These are phyloP conservation scores for Rhodinocichla rosea DNA, from an alignment of 2,113 vertebrate species.

Conservation along the genomic window DNA sequence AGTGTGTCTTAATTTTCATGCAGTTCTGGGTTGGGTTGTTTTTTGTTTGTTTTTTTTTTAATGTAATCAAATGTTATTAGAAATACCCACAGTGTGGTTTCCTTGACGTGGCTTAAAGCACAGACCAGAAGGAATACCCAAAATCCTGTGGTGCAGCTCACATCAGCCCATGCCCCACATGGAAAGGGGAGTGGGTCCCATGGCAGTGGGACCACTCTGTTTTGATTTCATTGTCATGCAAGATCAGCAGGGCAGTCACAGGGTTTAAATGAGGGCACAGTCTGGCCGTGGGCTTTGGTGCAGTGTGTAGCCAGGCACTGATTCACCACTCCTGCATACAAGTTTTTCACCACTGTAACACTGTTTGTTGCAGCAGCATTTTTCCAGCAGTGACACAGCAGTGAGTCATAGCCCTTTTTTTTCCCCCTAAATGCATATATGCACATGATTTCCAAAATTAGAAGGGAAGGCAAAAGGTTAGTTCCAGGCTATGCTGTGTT, in stretches of 20 bases:
- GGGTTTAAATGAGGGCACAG: background rate
- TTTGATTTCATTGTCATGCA: background rate
- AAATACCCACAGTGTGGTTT: background rate
- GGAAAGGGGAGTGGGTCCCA: background rate
- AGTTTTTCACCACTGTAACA: background rate
- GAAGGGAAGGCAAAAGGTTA: slow-evolving; percentile 33
- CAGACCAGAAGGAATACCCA: background rate
- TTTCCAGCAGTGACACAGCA: slow-evolving; percentile 38
- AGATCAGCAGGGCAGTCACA: background rate
- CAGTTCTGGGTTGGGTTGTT: background rate
- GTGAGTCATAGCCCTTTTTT: slow-evolving; percentile 9
- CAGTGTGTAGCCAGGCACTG: background rate
- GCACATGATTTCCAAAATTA: slow-evolving; percentile 55
- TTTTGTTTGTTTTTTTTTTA: background rate
- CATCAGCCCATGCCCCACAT: background rate
- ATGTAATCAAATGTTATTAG: background rate
- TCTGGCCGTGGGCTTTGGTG: background rate
- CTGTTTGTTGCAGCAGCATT: background rate
- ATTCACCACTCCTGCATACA: background rate
- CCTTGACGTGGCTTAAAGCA: background rate
- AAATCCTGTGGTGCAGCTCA: background rate
- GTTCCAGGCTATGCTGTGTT: background rate
- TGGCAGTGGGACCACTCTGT: background rate
- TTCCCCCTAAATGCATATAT: slow-evolving; percentile 3
- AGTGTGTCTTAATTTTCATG: background rate